phyloP scores from a whole-genome alignment of 2,888 invertebrate species.

The Cyclophora albipunctata region DNA sequence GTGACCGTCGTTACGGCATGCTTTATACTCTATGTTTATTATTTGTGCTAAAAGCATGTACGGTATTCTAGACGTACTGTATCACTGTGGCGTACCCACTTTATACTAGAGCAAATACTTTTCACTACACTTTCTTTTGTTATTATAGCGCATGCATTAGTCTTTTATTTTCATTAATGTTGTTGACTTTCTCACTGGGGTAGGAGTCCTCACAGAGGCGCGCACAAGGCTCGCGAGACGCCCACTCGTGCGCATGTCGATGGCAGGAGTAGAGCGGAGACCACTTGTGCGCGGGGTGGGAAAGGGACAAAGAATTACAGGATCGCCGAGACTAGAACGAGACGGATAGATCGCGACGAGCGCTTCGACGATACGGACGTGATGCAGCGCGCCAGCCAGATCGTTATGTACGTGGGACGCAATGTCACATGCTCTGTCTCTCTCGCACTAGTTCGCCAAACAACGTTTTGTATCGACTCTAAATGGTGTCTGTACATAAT shows the following conservation, averaged over 20 bases:
- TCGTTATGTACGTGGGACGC: conserved; percentile 84
- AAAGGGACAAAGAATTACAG: conserved; percentile 62
- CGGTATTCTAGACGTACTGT: conserved; percentile 5
- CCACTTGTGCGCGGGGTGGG: conserved; percentile 40
- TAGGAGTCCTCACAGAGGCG: conserved; percentile 50
- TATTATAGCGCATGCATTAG: conserved; percentile 17
- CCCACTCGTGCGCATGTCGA: conserved; percentile 31
- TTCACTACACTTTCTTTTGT: conserved; percentile 3
- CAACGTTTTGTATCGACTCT: conserved; percentile 21
- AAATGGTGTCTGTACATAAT: too few species aligned
- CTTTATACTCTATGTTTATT: conserved; percentile 47
- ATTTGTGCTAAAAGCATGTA: conserved; percentile 57
- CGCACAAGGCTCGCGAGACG: conserved; percentile 40
- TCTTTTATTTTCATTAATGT: conserved; percentile 36
- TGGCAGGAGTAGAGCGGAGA: conserved; percentile 33
- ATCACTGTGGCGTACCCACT: not conserved
- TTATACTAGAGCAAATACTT: not conserved
- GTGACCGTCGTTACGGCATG: conserved; percentile 72
- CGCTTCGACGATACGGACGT: conserved; percentile 85
- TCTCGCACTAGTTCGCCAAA: conserved; percentile 51
- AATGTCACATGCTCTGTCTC: conserved; percentile 31
- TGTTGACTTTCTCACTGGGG: conserved; percentile 30
- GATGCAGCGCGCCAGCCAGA: conserved; percentile 90
- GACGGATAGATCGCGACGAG: conserved; percentile 72
- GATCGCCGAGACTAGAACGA: conserved; percentile 64